Evolutionary conservation across 2,113 vertebrate genomes (phyloP).

Genomic region (Pachycephala philippinensis): DNA sequence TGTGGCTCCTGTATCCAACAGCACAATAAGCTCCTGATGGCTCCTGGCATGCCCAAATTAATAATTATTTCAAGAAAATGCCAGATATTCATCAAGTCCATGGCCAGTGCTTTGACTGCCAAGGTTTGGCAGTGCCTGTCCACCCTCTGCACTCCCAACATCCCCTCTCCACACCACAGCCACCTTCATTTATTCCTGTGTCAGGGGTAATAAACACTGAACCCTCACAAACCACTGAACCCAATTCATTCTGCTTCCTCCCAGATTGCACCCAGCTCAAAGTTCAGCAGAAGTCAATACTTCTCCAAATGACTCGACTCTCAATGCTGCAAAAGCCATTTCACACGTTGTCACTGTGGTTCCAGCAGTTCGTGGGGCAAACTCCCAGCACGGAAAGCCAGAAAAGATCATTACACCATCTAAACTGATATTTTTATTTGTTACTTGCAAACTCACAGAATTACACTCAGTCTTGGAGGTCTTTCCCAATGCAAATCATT

Average conservation of each 20-base stretch:
- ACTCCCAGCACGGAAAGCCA: not conserved
- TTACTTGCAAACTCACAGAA: not conserved
- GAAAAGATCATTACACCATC: not conserved
- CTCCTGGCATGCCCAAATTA: not conserved
- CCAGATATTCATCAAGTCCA: not conserved
- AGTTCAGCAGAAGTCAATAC: not conserved
- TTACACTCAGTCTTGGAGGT: not conserved
- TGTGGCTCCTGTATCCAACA: not conserved
- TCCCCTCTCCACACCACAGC: not conserved
- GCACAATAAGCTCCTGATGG: not conserved
- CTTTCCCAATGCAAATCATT: not conserved
- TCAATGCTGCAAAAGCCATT: not conserved
- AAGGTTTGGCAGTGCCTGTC: not conserved
- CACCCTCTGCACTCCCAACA: fast-evolving
- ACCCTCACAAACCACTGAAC: not conserved
- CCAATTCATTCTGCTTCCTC: not conserved
- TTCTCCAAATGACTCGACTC: not conserved
- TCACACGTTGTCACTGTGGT: not conserved
- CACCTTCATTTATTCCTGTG: not conserved
- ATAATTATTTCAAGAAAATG: not conserved
- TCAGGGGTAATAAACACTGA: not conserved
- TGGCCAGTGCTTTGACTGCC: not conserved
- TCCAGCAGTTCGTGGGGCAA: not conserved
- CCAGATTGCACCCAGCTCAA: not conserved
- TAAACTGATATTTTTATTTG: not conserved